Percentiles rank a stretch among this genome's conserved stretches.
Evolutionary conservation across 1,140 invertebrate species (phyloP).

Genomic region (Drosophila azteca): DNA sequence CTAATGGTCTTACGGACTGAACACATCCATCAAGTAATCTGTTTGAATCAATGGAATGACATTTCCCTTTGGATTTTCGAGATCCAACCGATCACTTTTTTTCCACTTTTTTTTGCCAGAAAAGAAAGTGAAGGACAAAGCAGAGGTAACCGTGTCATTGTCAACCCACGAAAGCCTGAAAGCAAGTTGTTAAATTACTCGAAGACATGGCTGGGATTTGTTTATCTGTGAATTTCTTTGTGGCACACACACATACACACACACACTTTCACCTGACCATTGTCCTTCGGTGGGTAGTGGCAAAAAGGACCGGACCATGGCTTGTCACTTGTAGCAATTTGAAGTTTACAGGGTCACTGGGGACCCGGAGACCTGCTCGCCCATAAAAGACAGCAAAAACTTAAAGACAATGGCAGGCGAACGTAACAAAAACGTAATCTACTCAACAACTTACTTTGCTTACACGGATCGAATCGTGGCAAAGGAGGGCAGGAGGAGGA

Average conservation of each 20-base stretch:
- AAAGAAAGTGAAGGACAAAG: too few species aligned
- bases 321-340: slow-evolving; percentile 76
- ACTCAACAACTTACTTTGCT: slow-evolving; percentile 77
- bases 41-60: neutral
- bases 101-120: neutral
- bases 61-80: too few species aligned
- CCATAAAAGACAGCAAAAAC: slow-evolving; percentile 67
- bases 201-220: slow-evolving; percentile 45
- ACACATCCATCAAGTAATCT: neutral
- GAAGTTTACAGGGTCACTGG: slow-evolving; percentile 79
- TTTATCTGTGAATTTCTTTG: slow-evolving; percentile 42
- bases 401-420: slow-evolving; percentile 70
- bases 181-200: slow-evolving; percentile 43
- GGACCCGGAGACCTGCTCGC: slow-evolving; percentile 49
- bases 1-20: neutral
- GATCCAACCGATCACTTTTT: neutral
- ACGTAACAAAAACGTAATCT: slow-evolving; percentile 76
- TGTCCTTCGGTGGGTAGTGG: slow-evolving; percentile 23
- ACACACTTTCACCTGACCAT: slow-evolving; percentile 61
- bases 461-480: slow-evolving; percentile 24
- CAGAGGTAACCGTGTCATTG: slow-evolving; percentile 15
- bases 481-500: slow-evolving; percentile 3
- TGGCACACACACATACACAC: too few species aligned
- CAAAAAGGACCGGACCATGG: slow-evolving; percentile 1
- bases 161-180: slow-evolving; percentile 8